Evolutionary conservation across 2,888 invertebrate genomes (phyloP), one percentile per base, ranked within the genome.

Genomic region (Scrobipalpa costella): DNA sequence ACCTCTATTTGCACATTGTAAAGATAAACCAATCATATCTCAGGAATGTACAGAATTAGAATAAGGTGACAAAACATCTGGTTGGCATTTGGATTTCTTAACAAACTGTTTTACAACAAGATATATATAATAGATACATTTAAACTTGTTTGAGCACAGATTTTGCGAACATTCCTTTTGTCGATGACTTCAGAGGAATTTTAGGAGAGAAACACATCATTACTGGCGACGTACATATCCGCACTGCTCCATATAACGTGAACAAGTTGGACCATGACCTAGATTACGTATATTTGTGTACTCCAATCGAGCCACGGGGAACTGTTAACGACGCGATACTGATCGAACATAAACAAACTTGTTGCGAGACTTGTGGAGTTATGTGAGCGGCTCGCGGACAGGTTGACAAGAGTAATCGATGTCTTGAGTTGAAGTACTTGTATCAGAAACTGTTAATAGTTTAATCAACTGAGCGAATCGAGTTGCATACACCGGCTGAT

Each of bases 241-340:
- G 60, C 62, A 59, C 61, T 64, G 65, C 61, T 49, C 44, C 68
- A 21, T 52, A 80, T 74, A 34, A 27, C 44, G 62, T 75, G 77
- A 79, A 77, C 83, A 77, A 85, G 80, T 83, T 81, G 77, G 82
- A 80, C 90, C 90, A 67, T 90, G 90, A 90, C 90, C 90, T 73
- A 85, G 78, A 83, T 88, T 71, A 72, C 72, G 80, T 77, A 74
- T 86, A 86, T 87, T 85, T 82, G 83, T 81, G 78, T 44, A 83
- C 72, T 76, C 78, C 19, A 80, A 78, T 77, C 76, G 76, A 75
- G 75, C 72, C 71, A 64, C 64, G 62, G 64, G 62, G 67, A 64
- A 62, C 66, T 61, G 66, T 66, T 65, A 64, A 61, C 63, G 59
- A 61, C 40, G 44, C 49, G 60, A 60, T 60, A 60, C 33, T 15